A percentile compares a stretch with the other conserved stretches of the same genome.
phyloP scores from a whole-genome alignment of 1,140 invertebrate genomes.

The Procambarus clarkii region DNA sequence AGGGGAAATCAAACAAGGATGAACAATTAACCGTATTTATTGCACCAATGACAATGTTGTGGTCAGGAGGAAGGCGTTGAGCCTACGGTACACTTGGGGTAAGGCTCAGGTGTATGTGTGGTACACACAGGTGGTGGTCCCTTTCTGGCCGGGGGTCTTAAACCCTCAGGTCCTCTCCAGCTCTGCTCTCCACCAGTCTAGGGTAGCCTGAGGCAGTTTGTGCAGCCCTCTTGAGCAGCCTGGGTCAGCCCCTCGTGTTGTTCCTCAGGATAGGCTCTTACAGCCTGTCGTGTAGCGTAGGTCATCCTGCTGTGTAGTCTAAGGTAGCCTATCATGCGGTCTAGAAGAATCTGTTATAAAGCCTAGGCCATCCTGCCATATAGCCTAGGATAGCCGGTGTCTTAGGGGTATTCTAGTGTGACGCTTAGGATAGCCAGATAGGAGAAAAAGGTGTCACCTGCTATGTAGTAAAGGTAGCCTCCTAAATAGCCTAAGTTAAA shows the following conservation, averaged over 20 bases:
- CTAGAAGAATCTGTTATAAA: too few species aligned
- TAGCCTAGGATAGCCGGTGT: too few species aligned
- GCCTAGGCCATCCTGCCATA: too few species aligned
- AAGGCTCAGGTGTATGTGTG: not conserved
- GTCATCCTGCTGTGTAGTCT: not conserved
- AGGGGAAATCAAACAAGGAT: not conserved
- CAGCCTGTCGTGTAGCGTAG: too few species aligned
- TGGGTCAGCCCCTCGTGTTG: not conserved
- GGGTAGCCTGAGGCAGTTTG: not conserved
- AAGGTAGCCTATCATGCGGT: not conserved
- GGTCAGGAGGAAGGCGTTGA: not conserved
- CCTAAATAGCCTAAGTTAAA: too few species aligned
- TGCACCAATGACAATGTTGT: not conserved
- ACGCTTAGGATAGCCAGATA: too few species aligned
- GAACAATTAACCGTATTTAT: conserved; percentile 7
- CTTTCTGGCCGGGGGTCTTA: not conserved
- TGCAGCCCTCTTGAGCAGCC: not conserved
- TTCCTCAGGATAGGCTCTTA: not conserved
- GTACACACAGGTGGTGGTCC: not conserved
- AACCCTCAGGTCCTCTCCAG: not conserved
- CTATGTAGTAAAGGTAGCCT: too few species aligned
- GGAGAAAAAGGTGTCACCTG: too few species aligned
- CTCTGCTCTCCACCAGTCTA: not conserved
- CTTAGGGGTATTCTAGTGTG: too few species aligned
- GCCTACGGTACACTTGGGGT: too few species aligned